A percentile compares a stretch with the other conserved stretches of the same genome.
Conservation (phyloP, 2,113 vertebrate species). For the Solenodon paradoxus region DNA sequence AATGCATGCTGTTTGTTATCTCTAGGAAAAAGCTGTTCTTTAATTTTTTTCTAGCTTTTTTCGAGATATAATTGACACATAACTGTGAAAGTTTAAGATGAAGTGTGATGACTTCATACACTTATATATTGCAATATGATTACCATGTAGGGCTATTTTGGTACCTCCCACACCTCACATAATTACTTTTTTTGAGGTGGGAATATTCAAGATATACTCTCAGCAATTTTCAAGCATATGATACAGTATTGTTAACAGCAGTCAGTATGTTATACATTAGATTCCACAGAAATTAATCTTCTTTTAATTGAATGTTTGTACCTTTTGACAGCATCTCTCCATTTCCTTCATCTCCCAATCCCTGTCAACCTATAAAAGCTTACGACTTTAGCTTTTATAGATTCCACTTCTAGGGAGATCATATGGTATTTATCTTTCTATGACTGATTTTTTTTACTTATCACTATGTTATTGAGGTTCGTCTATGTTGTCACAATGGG, state of each 20-base stretch:
- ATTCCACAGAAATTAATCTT: not conserved
- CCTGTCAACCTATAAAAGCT: not conserved
- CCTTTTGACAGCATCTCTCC: not conserved
- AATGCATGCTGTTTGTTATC: slow-evolving; percentile 22
- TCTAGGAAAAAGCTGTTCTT: not conserved
- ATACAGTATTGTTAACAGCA: not conserved
- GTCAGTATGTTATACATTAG: not conserved
- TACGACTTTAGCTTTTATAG: not conserved
- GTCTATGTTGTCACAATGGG: not conserved
- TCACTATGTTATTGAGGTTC: not conserved
- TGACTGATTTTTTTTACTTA: not conserved
- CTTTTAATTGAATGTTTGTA: not conserved
- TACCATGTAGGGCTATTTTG: not conserved
- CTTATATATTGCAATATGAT: not conserved
- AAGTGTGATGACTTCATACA: not conserved
- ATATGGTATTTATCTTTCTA: not conserved
- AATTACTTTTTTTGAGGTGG: not conserved
- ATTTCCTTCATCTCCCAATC: not conserved
- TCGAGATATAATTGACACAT: not conserved
- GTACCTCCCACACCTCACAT: no score
- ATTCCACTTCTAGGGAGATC: not conserved
- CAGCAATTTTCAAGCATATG: not conserved
- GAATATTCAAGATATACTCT: not conserved
- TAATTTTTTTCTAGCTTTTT: not conserved
- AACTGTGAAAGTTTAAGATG: not conserved